phyloP scores from a whole-genome alignment of 1,140 invertebrate genomes.

The Brachionus koreanus region DNA sequence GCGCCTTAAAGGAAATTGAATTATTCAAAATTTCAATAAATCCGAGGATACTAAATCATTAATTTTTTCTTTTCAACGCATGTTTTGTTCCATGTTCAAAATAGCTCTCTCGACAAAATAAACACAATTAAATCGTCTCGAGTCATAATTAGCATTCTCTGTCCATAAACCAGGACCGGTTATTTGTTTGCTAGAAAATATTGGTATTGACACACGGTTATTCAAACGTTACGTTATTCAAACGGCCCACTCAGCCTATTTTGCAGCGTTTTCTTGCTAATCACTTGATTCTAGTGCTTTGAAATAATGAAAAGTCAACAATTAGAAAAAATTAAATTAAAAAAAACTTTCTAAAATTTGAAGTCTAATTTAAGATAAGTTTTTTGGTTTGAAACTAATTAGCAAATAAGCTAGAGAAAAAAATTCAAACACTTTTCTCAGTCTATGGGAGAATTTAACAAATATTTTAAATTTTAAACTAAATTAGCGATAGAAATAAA shows the following conservation, averaged over 20 bases:
- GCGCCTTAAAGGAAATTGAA: background rate
- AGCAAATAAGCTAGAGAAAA: background rate
- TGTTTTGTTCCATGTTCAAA: background rate
- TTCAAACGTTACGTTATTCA: slow-evolving; percentile 32
- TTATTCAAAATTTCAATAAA: slow-evolving; percentile 6
- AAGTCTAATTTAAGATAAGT: background rate
- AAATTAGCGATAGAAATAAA: background rate
- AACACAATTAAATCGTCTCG: background rate
- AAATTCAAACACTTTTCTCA: background rate
- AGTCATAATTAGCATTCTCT: background rate
- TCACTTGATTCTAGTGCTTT: slow-evolving; percentile 21
- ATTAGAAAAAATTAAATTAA: slow-evolving; percentile 11
- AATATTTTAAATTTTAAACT: slow-evolving; percentile 1
- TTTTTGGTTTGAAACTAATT: background rate
- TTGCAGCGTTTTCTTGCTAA: background rate
- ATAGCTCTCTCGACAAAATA: background rate
- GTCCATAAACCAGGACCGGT: background rate
- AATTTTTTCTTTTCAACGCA: background rate
- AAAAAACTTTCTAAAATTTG: background rate
- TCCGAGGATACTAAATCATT: background rate
- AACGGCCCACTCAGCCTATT: background rate
- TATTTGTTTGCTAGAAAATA: background rate
- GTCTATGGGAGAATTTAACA: background rate
- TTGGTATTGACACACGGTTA: background rate
- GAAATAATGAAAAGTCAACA: slow-evolving; percentile 33